Evolutionary conservation across 2,113 vertebrate genomes (phyloP).

Genomic region (Podarcis cretensis): DNA sequence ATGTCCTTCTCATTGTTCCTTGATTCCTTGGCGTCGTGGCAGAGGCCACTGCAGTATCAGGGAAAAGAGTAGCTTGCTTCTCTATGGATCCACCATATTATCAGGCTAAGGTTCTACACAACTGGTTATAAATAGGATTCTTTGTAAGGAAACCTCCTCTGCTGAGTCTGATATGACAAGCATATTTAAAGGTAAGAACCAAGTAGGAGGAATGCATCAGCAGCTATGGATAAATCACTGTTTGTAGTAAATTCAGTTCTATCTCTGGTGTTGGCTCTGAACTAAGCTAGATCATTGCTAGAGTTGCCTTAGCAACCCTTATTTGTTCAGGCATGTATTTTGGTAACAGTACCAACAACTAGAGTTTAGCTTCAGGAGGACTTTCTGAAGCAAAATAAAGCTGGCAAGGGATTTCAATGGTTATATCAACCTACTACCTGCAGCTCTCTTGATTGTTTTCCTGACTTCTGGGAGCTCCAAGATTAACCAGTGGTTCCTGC

Average conservation of each 20-base stretch:
- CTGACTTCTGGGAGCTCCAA: background rate
- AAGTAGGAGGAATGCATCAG: background rate
- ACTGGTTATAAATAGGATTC: background rate
- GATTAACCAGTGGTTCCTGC: background rate
- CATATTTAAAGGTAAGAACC: constrained; percentile 4
- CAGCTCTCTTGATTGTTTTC: background rate
- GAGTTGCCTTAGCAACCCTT: background rate
- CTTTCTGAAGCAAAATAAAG: background rate
- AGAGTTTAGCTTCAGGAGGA: background rate
- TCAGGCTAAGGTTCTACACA: background rate
- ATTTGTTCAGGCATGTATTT: background rate
- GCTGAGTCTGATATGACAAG: rapidly evolving
- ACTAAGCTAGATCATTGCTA: constrained; percentile 29
- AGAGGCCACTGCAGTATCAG: no score
- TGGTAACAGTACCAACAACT: background rate
- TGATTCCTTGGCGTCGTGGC: no score
- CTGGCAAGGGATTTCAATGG: background rate
- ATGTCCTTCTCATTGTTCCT: no score
- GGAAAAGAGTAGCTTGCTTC: no score
- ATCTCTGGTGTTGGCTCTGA: constrained; percentile 1
- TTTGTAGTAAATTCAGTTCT: constrained; percentile 33
- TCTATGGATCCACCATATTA: no score
- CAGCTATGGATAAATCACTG: constrained; percentile 31
- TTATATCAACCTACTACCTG: background rate
- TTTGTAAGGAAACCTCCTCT: background rate